phyloP scores from a whole-genome alignment of 2,113 vertebrate species.

The Poicephalus meyeri region DNA sequence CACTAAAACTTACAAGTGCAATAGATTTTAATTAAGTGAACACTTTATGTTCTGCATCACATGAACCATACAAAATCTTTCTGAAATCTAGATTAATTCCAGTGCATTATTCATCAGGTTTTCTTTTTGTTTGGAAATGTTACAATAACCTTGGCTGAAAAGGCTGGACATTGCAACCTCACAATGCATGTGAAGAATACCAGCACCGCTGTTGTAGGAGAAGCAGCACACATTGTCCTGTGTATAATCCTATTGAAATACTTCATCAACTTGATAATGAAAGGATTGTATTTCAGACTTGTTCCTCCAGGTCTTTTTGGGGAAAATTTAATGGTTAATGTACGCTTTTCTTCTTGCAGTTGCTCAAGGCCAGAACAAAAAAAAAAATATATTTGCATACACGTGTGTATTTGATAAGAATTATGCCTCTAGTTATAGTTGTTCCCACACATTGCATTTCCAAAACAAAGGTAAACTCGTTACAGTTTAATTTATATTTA shows the following conservation, averaged over 20 bases:
- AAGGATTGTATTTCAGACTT: background rate
- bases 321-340: background rate
- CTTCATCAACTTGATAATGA: background rate
- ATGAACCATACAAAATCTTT: background rate
- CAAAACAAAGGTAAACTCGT: background rate
- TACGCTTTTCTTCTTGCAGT: background rate
- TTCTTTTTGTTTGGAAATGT: background rate
- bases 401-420: background rate
- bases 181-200: background rate
- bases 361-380: background rate
- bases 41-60: background rate
- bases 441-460: background rate
- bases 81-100: background rate
- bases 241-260: background rate
- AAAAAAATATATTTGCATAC: background rate
- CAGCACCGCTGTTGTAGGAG: fast-evolving
- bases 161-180: background rate
- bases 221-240: background rate
- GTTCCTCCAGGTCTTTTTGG: background rate
- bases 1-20: background rate
- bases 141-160: background rate
- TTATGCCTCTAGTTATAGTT: background rate
- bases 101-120: background rate
- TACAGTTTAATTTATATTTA: background rate
- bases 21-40: background rate